Conservation (phyloP, 37 sponge, comb jelly and placozoan genomes). For the Ianthella basta region DNA sequence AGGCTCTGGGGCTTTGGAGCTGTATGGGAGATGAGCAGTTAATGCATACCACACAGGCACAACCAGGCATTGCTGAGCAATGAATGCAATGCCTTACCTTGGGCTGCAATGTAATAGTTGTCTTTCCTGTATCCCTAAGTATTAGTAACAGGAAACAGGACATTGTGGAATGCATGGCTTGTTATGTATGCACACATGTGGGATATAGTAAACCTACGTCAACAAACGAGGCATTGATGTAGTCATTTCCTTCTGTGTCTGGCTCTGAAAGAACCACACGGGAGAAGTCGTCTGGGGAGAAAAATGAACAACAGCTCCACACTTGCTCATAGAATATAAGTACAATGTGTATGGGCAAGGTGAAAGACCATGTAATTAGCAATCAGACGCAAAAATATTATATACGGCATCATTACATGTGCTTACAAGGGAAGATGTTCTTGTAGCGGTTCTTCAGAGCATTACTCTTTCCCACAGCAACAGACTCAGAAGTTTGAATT, state of each 20-base stretch:
- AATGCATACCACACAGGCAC: too few species aligned
- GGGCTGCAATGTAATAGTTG: slow-evolving; percentile 21
- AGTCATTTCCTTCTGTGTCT: slow-evolving; percentile 1
- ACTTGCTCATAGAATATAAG: too few species aligned
- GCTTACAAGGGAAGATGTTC: slow-evolving; percentile 30
- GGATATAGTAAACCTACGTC: background rate
- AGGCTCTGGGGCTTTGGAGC: slow-evolving; percentile 6
- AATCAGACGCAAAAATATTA: too few species aligned
- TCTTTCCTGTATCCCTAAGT: slow-evolving; percentile 19
- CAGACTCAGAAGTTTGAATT: background rate
- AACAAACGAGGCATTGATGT: slow-evolving; percentile 32
- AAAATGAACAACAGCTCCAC: background rate
- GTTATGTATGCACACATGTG: too few species aligned
- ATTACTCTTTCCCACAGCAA: background rate
- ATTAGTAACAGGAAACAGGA: background rate
- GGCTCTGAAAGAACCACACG: background rate
- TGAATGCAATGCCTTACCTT: background rate
- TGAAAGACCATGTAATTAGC: too few species aligned
- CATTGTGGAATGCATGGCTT: too few species aligned
- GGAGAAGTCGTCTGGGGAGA: background rate
- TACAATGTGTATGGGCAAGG: too few species aligned
- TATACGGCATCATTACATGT: too few species aligned
- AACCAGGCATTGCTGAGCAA: too few species aligned
- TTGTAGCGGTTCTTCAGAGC: slow-evolving; percentile 7
- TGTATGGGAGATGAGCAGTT: background rate